phyloP scores from a whole-genome alignment of 2,888 invertebrate genomes.

The Microctonus brassicae region DNA sequence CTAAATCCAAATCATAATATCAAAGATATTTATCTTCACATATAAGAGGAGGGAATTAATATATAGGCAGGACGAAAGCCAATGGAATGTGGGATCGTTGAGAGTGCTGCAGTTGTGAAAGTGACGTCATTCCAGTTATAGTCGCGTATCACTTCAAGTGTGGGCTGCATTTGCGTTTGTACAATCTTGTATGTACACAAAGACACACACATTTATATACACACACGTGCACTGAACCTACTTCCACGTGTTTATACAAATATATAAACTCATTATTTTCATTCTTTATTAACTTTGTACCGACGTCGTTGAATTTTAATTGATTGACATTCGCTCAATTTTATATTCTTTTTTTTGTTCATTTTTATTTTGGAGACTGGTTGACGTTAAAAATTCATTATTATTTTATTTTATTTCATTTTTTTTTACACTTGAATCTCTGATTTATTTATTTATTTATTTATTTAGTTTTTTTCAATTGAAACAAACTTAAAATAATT shows the following conservation, averaged over 20 bases:
- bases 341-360: too few species aligned
- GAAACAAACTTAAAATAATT: too few species aligned
- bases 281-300: not conserved
- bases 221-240: conserved; percentile 5
- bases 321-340: too few species aligned
- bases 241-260: too few species aligned
- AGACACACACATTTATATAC: not conserved
- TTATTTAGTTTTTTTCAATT: too few species aligned
- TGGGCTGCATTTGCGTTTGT: conserved; percentile 52
- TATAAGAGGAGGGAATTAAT: conserved; percentile 32
- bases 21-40: not conserved
- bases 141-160: conserved; percentile 54
- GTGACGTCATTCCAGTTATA: conserved; percentile 62
- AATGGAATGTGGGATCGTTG: conserved; percentile 62
- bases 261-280: conserved; percentile 1
- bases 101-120: conserved; percentile 59
- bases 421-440: too few species aligned
- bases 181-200: conserved; percentile 22
- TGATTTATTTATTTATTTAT: too few species aligned
- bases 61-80: conserved; percentile 41
- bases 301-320: too few species aligned
- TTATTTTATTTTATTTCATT: too few species aligned
- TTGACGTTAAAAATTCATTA: too few species aligned
- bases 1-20: too few species aligned
- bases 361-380: too few species aligned